Evolutionary conservation across 2,113 vertebrate genomes (phyloP).

Genomic region (Miniopterus natalensis): DNA sequence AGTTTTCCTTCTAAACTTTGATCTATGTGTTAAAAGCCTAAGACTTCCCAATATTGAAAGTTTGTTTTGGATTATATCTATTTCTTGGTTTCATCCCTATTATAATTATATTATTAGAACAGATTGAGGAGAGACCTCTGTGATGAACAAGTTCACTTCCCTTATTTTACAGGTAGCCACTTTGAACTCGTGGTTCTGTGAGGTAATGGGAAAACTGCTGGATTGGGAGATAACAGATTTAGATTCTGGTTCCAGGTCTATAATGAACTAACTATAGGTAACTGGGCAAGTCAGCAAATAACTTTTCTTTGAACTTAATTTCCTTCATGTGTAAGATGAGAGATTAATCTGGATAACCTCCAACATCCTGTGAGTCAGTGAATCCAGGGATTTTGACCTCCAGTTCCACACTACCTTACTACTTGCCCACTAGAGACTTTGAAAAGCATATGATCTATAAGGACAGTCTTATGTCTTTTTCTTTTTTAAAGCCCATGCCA

Average conservation of each 20-base stretch:
- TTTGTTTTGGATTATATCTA: conserved; percentile 12
- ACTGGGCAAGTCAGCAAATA: conserved; percentile 7
- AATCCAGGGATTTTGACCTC: neutral
- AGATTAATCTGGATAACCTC: conserved; percentile 31
- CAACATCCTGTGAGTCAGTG: neutral
- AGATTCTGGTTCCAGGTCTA: neutral
- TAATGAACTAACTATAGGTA: conserved; percentile 32
- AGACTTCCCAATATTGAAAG: neutral
- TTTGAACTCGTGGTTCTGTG: neutral
- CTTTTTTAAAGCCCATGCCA: conserved; percentile 35
- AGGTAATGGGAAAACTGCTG: neutral
- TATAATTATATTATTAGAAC: neutral
- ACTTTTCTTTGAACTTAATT: conserved; percentile 15
- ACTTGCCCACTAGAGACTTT: neutral
- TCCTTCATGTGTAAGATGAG: conserved; percentile 37
- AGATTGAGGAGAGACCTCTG: neutral
- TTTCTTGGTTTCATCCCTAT: neutral
- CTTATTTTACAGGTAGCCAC: neutral
- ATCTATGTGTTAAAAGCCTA: neutral
- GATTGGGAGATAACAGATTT: neutral
- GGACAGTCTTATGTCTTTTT: neutral
- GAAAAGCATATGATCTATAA: neutral
- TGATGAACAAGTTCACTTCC: neutral
- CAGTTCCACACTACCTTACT: neutral
- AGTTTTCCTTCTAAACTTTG: neutral